Evolutionary conservation across 2,797 vertebrate species (phyloP).

Genomic region (Ataeniobius toweri): DNA sequence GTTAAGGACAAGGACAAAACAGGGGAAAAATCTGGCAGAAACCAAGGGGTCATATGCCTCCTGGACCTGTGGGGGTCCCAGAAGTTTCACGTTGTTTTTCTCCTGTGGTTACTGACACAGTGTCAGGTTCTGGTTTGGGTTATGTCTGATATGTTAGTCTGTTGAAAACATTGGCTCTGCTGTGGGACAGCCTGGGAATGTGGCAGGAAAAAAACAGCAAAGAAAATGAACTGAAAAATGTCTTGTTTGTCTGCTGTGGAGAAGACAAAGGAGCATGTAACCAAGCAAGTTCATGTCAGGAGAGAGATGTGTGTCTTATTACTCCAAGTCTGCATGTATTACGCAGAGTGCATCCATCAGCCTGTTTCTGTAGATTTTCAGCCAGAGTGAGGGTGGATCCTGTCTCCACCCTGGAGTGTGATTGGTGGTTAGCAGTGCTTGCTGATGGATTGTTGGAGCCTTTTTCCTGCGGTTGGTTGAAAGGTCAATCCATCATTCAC

Average conservation of each 20-base stretch:
- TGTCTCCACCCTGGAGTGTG: slow-evolving; percentile 66
- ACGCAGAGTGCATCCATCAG: slow-evolving; percentile 15
- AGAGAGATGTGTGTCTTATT: slow-evolving; percentile 44
- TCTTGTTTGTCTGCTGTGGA: slow-evolving; percentile 51
- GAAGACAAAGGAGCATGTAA: slow-evolving; percentile 35
- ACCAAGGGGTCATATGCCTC: slow-evolving; percentile 43
- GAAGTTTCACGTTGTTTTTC: slow-evolving; percentile 61
- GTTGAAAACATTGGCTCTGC: slow-evolving; percentile 54
- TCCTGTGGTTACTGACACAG: slow-evolving; percentile 53
- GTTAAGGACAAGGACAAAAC: slow-evolving; percentile 29
- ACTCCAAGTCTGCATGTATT: slow-evolving; percentile 2
- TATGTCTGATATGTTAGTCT: slow-evolving; percentile 55
- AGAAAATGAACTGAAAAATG: slow-evolving; percentile 55
- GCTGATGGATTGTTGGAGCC: slow-evolving; percentile 67
- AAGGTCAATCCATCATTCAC: slow-evolving; percentile 65
- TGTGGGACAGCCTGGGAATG: slow-evolving; percentile 69
- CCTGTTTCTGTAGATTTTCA: slow-evolving; percentile 6
- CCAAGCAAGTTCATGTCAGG: slow-evolving; percentile 58
- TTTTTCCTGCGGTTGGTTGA: slow-evolving; percentile 63
- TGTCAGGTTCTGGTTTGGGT: slow-evolving; percentile 58
- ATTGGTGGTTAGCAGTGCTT: slow-evolving; percentile 64
- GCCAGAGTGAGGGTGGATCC: slow-evolving; percentile 22
- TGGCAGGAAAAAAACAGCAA: slow-evolving; percentile 21
- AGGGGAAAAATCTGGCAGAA: slow-evolving; percentile 27
- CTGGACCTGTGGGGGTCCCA: slow-evolving; percentile 56